Conservation (phyloP, 2,797 vertebrate species). For the Sebastes vulpes region DNA sequence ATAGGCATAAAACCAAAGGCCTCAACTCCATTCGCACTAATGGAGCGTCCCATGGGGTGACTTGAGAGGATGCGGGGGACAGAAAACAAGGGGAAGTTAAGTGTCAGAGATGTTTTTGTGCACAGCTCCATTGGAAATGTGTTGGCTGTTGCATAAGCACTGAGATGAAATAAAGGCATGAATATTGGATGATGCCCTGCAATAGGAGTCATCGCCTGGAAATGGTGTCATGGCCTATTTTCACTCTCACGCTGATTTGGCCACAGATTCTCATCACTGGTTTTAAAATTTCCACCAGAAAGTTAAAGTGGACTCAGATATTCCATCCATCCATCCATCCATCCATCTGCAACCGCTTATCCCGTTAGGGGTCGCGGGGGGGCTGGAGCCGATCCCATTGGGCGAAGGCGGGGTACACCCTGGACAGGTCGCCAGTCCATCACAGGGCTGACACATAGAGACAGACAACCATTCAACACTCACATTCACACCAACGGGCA, state of each 20-base stretch:
- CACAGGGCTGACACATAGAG: no score
- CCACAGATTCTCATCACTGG: background rate
- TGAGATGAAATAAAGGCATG: slow-evolving; percentile 38
- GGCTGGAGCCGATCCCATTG: no score
- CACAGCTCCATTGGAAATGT: slow-evolving; percentile 10
- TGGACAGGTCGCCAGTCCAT: no score
- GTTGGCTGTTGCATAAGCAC: slow-evolving; percentile 11
- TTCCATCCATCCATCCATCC: no score
- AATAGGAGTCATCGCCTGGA: slow-evolving; percentile 5
- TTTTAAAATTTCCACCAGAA: background rate
- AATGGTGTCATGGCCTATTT: slow-evolving; percentile 41
- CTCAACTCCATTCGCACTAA: slow-evolving; percentile 27
- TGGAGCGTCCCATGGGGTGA: slow-evolving; percentile 27
- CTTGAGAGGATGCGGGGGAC: background rate
- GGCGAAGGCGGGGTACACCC: no score
- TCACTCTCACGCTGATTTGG: background rate
- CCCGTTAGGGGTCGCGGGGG: no score
- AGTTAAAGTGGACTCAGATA: background rate
- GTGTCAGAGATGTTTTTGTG: slow-evolving; percentile 39
- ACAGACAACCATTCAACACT: no score
- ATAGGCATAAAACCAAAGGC: slow-evolving; percentile 22
- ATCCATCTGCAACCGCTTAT: no score
- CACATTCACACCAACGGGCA: no score
- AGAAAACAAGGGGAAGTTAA: slow-evolving; percentile 16
- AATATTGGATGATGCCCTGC: slow-evolving; percentile 31